Conservation (phyloP, 2,888 invertebrate species). For the Drosophila buzzatii region DNA sequence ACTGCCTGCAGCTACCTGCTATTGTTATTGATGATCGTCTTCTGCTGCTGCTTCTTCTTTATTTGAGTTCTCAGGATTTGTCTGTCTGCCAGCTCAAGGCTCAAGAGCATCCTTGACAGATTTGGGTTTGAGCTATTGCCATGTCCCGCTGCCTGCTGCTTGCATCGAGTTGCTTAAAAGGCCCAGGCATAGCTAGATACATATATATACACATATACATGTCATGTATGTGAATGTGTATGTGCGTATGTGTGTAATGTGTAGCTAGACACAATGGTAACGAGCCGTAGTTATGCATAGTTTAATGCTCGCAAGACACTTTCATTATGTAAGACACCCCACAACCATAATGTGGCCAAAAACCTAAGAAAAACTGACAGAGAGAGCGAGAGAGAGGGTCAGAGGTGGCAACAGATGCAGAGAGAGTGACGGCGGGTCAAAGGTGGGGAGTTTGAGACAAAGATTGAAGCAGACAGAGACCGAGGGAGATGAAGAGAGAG, state of each 20-base stretch:
- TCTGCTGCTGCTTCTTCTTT: not conserved
- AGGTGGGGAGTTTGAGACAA: not conserved
- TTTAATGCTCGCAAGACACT: conserved; percentile 24
- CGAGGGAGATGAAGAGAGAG: not conserved
- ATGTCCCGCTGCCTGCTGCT: conserved; percentile 1
- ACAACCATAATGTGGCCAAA: conserved; percentile 27
- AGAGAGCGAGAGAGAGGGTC: not conserved
- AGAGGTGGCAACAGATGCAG: not conserved
- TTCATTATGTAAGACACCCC: conserved; percentile 33
- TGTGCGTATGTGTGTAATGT: not conserved
- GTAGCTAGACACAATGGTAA: conserved; percentile 5
- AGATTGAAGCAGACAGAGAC: too few relatives aligned
- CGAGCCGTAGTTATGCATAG: conserved; percentile 29
- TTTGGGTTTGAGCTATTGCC: conserved; percentile 18
- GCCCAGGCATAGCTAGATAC: not conserved
- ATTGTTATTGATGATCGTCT: not conserved
- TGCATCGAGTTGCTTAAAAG: not conserved
- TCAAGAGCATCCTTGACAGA: conserved; percentile 40
- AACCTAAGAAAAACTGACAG: not conserved
- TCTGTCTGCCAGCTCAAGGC: conserved; percentile 5
- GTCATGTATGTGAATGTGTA: not conserved
- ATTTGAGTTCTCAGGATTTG: conserved; percentile 22
- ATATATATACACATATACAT: not conserved
- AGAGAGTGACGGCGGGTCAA: not conserved
- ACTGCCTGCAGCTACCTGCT: conserved; percentile 2